Conservation (phyloP, 2,797 vertebrate species). For the Notolabrus celidotus region DNA sequence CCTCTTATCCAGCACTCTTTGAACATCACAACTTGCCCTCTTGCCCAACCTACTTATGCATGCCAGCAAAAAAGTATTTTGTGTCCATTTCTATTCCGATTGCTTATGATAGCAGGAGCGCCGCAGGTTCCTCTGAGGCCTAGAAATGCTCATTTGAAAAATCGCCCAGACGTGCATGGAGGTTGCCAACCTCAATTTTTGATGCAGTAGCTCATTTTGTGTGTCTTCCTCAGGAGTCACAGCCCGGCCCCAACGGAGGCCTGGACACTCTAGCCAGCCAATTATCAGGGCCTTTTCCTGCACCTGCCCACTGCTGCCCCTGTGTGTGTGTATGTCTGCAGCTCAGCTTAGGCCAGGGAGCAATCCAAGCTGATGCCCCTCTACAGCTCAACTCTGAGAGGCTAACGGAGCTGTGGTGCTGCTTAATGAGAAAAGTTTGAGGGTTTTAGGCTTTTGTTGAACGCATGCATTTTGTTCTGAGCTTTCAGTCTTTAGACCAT, state of each 20-base stretch:
- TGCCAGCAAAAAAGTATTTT: constrained; percentile 61
- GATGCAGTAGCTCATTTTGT: constrained; percentile 83
- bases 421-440: constrained; percentile 42
- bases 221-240: constrained; percentile 70
- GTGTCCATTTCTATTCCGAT: constrained; percentile 78
- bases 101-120: constrained; percentile 77
- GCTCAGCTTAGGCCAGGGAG: constrained; percentile 56
- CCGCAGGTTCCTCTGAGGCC: constrained; percentile 72
- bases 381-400: constrained; percentile 36
- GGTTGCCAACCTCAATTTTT: constrained; percentile 86
- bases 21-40: constrained; percentile 76
- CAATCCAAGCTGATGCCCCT: constrained; percentile 68
- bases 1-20: constrained; percentile 61
- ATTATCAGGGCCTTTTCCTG: constrained; percentile 76
- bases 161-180: constrained; percentile 76
- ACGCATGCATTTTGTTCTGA: not conserved
- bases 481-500: not conserved
- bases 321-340: constrained; percentile 31
- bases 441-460: constrained; percentile 23
- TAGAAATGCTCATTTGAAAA: constrained; percentile 83
- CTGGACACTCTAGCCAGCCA: constrained; percentile 69
- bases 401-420: constrained; percentile 17
- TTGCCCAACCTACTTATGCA: constrained; percentile 73
- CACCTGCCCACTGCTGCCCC: constrained; percentile 73
- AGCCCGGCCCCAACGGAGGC: constrained; percentile 65